These are phyloP conservation scores for Thera obeliscata DNA, from an alignment of 2,888 invertebrate genomes.

Conservation along the genomic window DNA sequence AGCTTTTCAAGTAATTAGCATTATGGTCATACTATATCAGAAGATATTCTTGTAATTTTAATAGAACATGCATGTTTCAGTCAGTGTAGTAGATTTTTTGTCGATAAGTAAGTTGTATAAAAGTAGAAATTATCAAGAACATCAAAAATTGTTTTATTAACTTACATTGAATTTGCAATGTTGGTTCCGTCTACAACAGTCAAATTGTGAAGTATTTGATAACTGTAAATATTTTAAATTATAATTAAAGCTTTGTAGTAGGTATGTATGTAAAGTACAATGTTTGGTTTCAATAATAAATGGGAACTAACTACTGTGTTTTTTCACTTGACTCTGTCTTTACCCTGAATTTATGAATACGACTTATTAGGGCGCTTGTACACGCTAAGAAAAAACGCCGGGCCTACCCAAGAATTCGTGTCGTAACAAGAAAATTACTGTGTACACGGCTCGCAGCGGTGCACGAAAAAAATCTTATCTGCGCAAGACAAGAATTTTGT, in stretches of 20 bases:
- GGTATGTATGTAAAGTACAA: slow-evolving; percentile 54
- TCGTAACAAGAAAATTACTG: no score
- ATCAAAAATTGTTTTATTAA: slow-evolving; percentile 5
- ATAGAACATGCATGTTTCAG: neutral
- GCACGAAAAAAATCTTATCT: no score
- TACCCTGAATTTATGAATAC: neutral
- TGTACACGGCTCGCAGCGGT: no score
- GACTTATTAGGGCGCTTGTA: no score
- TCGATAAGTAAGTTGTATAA: neutral
- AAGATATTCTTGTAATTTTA: neutral
- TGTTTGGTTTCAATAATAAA: slow-evolving; percentile 71
- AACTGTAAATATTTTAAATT: slow-evolving; percentile 57
- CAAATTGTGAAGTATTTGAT: slow-evolving; percentile 24
- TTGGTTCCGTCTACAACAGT: slow-evolving; percentile 27
- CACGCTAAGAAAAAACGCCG: no score
- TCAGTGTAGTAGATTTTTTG: slow-evolving; percentile 5
- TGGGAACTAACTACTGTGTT: slow-evolving; percentile 35
- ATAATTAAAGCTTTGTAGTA: slow-evolving; percentile 47
- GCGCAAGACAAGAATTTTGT: no score
- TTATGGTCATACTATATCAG: neutral
- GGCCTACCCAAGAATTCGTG: no score
- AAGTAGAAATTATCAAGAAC: slow-evolving; percentile 6
- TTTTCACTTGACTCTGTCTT: slow-evolving; percentile 10
- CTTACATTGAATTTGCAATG: slow-evolving; percentile 1
- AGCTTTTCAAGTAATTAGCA: neutral